These are phyloP conservation scores for Scomberomorus guttatus DNA, from an alignment of 2,797 vertebrate genomes.

Conservation along the genomic window DNA sequence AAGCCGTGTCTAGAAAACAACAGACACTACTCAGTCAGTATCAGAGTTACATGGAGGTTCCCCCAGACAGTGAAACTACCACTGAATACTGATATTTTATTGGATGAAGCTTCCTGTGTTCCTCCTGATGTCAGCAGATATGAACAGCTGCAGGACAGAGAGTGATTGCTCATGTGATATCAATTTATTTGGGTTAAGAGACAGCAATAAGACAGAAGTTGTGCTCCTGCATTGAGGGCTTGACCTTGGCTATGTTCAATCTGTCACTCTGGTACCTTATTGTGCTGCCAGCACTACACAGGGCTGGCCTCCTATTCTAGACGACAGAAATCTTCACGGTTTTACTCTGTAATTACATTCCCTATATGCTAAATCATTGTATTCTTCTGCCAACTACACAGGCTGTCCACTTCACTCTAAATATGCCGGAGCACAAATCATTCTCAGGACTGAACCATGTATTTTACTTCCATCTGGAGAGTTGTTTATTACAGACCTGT, in stretches of 20 bases:
- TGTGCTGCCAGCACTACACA: background rate
- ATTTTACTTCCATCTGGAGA: constrained; percentile 41
- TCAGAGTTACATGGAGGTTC: constrained; percentile 35
- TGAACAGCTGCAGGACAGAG: constrained; percentile 37
- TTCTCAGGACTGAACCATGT: constrained; percentile 29
- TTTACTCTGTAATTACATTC: constrained; percentile 56
- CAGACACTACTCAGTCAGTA: background rate
- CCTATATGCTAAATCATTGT: constrained; percentile 12
- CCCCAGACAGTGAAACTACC: background rate
- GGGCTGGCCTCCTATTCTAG: constrained; percentile 12
- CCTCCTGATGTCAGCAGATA: constrained; percentile 41
- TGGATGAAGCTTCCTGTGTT: constrained; percentile 18
- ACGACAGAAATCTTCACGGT: constrained; percentile 8
- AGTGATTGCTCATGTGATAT: background rate
- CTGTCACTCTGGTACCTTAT: background rate
- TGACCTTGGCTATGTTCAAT: background rate
- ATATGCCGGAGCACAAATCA: constrained; percentile 32
- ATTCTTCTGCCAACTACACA: constrained; percentile 22
- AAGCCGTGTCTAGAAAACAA: background rate
- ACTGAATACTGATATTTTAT: constrained; percentile 16
- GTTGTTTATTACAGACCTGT: constrained; percentile 41
- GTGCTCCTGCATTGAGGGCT: background rate
- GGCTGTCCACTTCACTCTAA: constrained; percentile 3
- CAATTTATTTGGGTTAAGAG: background rate
- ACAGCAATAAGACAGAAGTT: background rate